phyloP scores from a whole-genome alignment of 2,888 invertebrate genomes.

The Drosophila lacicola region DNA sequence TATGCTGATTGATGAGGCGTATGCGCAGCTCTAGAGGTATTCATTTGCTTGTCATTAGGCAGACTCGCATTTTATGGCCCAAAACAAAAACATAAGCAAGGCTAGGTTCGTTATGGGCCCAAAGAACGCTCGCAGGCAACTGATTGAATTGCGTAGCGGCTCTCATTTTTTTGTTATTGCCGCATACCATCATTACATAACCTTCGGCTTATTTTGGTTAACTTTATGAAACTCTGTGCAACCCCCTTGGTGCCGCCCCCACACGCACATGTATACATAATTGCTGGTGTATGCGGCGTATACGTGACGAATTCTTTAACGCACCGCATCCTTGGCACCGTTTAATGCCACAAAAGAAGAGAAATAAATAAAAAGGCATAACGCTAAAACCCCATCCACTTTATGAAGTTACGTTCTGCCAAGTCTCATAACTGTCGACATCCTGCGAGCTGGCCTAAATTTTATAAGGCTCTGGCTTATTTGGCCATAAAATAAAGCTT shows the following conservation, averaged over 20 bases:
- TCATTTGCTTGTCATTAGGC: constrained; percentile 41
- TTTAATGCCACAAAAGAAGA: constrained; percentile 18
- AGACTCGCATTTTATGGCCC: constrained; percentile 35
- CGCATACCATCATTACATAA: constrained; percentile 48
- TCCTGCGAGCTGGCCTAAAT: constrained; percentile 45
- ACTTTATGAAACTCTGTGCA: constrained; percentile 35
- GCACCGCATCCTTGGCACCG: constrained; percentile 70
- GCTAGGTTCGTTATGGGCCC: constrained; percentile 18
- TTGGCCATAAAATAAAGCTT: constrained; percentile 60
- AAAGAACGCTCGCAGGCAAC: constrained; percentile 7
- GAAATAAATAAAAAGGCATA: not conserved
- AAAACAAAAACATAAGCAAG: constrained; percentile 33
- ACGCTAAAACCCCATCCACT: constrained; percentile 8
- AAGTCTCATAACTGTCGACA: constrained; percentile 27
- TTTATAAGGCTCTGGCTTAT: constrained; percentile 51
- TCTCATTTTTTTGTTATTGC: constrained; percentile 19
- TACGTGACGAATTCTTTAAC: constrained; percentile 65
- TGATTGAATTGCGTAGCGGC: constrained; percentile 54
- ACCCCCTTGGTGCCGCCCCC: constrained; percentile 11
- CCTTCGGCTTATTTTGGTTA: constrained; percentile 68
- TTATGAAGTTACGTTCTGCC: constrained; percentile 9
- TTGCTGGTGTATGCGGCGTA: constrained; percentile 73
- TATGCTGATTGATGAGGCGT: constrained; percentile 36
- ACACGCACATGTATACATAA: constrained; percentile 39
- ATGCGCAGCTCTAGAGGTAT: constrained; percentile 25